These are phyloP conservation scores for Caenorhabditis japonica DNA, from an alignment of 2,888 invertebrate genomes.

Conservation along the genomic window DNA sequence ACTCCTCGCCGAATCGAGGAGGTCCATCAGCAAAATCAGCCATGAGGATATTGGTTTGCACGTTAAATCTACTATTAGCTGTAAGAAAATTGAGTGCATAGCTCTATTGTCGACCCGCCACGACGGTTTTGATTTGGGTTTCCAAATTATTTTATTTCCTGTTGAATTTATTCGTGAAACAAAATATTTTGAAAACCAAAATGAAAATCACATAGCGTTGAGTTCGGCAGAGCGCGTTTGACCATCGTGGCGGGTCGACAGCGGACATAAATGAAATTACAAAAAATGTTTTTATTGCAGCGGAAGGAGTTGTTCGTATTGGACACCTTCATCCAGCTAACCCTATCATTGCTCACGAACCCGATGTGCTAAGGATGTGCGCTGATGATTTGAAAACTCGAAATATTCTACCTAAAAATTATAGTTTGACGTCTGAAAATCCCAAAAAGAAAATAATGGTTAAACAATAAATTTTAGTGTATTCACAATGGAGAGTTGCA, in stretches of 20 bases:
- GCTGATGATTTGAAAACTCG: conserved; percentile 64
- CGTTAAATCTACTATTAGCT: conserved; percentile 26
- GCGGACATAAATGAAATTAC: background rate
- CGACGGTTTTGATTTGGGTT: too few relatives aligned
- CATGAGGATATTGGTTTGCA: conserved; percentile 39
- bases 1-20: conserved; percentile 27
- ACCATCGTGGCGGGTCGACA: too few relatives aligned
- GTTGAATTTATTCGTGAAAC: too few relatives aligned
- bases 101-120: too few relatives aligned
- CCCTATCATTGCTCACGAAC: conserved; percentile 65
- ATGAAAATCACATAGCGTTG: too few relatives aligned
- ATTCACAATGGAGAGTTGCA: conserved; percentile 75
- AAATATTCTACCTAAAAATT: conserved; percentile 65
- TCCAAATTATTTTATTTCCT: too few relatives aligned
- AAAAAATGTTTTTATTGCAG: conserved; percentile 20
- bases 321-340: conserved; percentile 68
- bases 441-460: background rate
- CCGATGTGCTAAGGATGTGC: conserved; percentile 66
- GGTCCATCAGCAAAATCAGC: conserved; percentile 45
- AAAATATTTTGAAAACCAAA: too few relatives aligned
- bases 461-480: conserved; percentile 58
- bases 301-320: conserved; percentile 59
- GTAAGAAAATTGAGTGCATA: conserved; percentile 10
- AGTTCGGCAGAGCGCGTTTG: too few relatives aligned
- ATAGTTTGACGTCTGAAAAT: conserved; percentile 59